phyloP scores from a whole-genome alignment of 2,888 invertebrate species.

The Nymphalis c-album region DNA sequence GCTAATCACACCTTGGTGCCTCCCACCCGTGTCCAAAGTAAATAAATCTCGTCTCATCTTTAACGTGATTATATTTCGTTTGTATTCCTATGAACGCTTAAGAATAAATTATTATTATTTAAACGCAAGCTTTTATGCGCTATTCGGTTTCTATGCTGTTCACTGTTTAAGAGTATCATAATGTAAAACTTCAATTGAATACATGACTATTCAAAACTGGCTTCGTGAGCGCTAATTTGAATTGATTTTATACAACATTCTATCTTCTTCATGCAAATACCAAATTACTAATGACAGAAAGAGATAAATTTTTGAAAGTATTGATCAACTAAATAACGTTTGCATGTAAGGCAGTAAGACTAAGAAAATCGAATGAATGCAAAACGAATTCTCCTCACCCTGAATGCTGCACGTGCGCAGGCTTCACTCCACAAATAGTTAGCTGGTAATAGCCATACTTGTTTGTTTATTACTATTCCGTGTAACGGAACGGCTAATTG shows the following conservation, averaged over 20 bases:
- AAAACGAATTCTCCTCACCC: constrained; percentile 24
- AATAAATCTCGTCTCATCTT: constrained; percentile 5
- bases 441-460: constrained; percentile 24
- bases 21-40: constrained; percentile 11
- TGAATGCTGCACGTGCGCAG: constrained; percentile 53
- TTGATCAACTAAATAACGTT: too few species aligned
- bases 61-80: neutral
- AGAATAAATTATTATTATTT: too few species aligned
- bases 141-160: too few species aligned
- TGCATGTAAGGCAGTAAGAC: too few species aligned
- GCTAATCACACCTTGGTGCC: constrained; percentile 3
- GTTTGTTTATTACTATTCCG: constrained; percentile 40
- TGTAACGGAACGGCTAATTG: constrained; percentile 23
- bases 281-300: too few species aligned
- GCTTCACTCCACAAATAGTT: constrained; percentile 51
- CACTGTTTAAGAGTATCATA: too few species aligned
- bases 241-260: too few species aligned
- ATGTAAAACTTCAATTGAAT: too few species aligned
- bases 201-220: too few species aligned
- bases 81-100: neutral
- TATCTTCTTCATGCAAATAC: constrained; percentile 34
- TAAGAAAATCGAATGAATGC: constrained; percentile 39
- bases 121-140: too few species aligned
- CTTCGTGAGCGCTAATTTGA: too few species aligned
- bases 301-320: too few species aligned